These are phyloP conservation scores for Acanthaster planci DNA, from an alignment of 35 echinoderm and acorn worm species.

Conservation along the genomic window DNA sequence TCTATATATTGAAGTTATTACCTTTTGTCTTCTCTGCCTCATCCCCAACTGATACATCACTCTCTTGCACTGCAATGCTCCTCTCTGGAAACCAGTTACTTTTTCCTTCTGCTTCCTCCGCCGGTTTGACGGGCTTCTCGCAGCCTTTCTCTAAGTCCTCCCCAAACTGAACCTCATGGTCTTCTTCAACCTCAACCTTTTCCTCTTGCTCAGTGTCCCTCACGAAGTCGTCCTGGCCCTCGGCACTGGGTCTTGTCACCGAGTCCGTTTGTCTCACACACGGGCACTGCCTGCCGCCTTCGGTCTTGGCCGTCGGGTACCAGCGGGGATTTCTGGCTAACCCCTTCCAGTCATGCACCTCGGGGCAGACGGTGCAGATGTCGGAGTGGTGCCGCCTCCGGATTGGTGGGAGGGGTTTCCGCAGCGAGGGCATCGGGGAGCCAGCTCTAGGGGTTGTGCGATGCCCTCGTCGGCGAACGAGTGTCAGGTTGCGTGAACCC, in stretches of 20 bases:
- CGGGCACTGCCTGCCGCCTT: no score
- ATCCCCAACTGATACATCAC: neutral
- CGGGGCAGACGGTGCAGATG: constrained; percentile 20
- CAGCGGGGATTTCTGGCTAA: neutral
- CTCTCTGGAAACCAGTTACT: constrained; percentile 1
- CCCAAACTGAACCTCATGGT: no score
- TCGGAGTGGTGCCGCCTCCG: constrained; percentile 21
- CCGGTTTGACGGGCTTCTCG: neutral
- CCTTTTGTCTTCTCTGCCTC: neutral
- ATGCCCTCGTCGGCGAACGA: neutral
- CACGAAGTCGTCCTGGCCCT: no score
- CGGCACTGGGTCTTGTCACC: no score
- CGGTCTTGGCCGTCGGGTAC: neutral
- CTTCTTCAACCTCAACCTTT: neutral
- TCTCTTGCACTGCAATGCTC: neutral
- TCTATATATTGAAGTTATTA: no score
- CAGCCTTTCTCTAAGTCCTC: neutral
- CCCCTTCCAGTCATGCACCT: constrained; percentile 16
- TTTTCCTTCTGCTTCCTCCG: no score
- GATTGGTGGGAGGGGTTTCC: constrained; percentile 14
- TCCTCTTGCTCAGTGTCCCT: neutral
- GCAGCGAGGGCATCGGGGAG: constrained; percentile 1
- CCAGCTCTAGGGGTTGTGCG: neutral
- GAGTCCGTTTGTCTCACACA: no score
- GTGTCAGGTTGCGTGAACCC: neutral